These are phyloP conservation scores for Avahi laniger DNA, from an alignment of 2,797 vertebrate species.

Conservation along the genomic window DNA sequence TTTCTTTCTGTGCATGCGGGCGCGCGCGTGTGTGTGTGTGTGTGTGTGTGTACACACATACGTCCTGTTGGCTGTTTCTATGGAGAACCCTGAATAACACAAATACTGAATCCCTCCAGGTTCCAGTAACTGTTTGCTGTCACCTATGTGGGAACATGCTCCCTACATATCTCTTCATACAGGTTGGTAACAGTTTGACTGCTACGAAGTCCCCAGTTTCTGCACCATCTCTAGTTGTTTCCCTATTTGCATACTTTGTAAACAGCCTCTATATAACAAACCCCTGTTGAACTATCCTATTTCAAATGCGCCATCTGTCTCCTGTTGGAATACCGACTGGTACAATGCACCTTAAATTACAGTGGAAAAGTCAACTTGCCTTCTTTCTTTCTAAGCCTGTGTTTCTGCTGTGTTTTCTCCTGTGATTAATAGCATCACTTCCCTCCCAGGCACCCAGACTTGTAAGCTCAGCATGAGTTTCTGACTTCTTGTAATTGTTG, in stretches of 20 bases:
- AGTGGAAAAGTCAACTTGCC: neutral
- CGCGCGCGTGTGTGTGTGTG: no score
- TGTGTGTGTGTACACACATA: neutral
- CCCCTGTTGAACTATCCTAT: neutral
- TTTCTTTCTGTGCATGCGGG: neutral
- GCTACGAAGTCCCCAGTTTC: neutral
- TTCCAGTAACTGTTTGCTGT: neutral
- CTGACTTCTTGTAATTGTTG: neutral
- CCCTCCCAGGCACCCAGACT: neutral
- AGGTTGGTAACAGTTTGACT: neutral
- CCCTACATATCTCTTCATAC: neutral
- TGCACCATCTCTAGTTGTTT: neutral
- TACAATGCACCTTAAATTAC: neutral
- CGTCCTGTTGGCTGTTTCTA: neutral
- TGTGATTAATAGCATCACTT: neutral
- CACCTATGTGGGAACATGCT: neutral
- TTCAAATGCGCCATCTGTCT: neutral
- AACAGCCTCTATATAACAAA: neutral
- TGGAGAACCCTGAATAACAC: neutral
- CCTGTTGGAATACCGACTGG: neutral
- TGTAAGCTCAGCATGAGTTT: neutral
- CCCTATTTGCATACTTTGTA: neutral
- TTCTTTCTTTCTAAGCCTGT: neutral
- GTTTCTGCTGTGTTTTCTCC: neutral
- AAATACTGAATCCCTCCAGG: neutral